Conservation (phyloP, 2,888 invertebrate species). For the Agrochola macilenta region DNA sequence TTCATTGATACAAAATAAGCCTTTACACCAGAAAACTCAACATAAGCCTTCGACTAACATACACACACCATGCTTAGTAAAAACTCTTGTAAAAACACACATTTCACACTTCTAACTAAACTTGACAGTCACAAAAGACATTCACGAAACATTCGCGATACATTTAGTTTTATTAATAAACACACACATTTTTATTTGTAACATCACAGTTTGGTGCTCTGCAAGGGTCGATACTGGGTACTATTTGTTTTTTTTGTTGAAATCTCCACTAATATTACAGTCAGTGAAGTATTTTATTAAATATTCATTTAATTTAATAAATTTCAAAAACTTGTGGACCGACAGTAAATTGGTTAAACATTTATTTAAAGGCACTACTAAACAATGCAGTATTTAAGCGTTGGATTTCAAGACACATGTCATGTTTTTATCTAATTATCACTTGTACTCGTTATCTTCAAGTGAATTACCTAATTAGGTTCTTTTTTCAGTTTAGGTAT, state of each 20-base stretch:
- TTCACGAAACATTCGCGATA: constrained; percentile 53
- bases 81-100: constrained; percentile 46
- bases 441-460: not conserved
- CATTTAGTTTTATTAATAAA: constrained; percentile 45
- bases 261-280: constrained; percentile 14
- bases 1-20: constrained; percentile 42
- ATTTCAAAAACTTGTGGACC: too few species aligned
- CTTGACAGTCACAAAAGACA: constrained; percentile 56
- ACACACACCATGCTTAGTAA: constrained; percentile 60
- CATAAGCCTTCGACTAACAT: constrained; percentile 65
- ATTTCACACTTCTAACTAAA: constrained; percentile 58
- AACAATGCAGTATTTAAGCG: not conserved
- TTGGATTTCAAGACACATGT: not conserved
- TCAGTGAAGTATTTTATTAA: not conserved
- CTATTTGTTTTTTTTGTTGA: constrained; percentile 43
- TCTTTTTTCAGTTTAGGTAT: not conserved
- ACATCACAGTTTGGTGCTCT: constrained; percentile 56
- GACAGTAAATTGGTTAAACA: too few species aligned
- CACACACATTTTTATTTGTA: constrained; percentile 55
- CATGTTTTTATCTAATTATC: not conserved
- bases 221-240: constrained; percentile 69
- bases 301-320: not conserved
- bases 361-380: not conserved
- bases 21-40: constrained; percentile 56
- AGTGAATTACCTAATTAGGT: not conserved